Evolutionary conservation across 2,113 vertebrate genomes (phyloP).

Genomic region (Aix galericulata): DNA sequence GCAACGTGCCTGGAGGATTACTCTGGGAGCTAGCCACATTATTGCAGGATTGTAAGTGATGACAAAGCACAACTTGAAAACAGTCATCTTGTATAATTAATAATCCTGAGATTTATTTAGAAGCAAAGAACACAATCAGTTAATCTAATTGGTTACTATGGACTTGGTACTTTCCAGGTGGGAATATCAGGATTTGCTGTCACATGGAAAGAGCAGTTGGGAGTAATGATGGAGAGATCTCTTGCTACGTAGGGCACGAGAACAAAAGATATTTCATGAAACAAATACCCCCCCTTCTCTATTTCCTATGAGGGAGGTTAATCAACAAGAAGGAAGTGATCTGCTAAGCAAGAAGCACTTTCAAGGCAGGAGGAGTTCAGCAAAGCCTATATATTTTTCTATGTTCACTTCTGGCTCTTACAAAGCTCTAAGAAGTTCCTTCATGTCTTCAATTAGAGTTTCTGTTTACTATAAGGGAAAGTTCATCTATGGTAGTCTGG

Average conservation of each 20-base stretch:
- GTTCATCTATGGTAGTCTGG: not conserved
- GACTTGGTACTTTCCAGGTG: not conserved
- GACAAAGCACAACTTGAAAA: constrained; percentile 6
- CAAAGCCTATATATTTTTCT: not conserved
- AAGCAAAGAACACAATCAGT: not conserved
- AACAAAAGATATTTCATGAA: not conserved
- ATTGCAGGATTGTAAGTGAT: not conserved
- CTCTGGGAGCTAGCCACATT: not conserved
- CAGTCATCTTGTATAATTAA: not conserved
- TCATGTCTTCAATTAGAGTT: not conserved
- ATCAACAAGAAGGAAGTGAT: not conserved
- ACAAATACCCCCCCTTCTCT: not conserved
- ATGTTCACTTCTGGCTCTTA: not conserved
- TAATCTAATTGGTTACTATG: constrained; percentile 14
- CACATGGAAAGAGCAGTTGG: not conserved
- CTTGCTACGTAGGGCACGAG: not conserved
- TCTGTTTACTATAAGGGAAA: not conserved
- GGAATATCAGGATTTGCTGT: not conserved
- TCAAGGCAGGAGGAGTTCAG: not conserved
- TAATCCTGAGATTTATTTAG: not conserved
- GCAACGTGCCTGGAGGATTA: not conserved
- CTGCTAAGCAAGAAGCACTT: not conserved
- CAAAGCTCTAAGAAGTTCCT: not conserved
- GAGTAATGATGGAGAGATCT: not conserved
- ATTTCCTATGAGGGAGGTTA: no score